phyloP scores from a whole-genome alignment of 2,888 invertebrate species.

The Dolichopus griseipennis region DNA sequence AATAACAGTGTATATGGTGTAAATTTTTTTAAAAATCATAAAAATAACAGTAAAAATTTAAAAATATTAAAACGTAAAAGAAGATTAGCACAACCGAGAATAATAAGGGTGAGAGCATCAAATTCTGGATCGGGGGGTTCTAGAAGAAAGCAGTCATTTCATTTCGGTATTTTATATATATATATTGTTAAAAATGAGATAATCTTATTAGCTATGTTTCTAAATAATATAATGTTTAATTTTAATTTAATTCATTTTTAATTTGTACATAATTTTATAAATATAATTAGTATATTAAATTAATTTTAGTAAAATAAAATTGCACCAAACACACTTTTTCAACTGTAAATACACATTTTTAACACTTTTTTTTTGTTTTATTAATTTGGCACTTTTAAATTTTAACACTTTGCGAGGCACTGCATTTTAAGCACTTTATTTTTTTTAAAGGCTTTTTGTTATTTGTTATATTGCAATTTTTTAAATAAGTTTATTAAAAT shows the following conservation, averaged over 20 bases:
- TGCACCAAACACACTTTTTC: neutral
- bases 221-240: neutral
- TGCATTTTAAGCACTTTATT: too few species aligned
- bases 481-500: too few species aligned
- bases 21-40: neutral
- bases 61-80: constrained; percentile 35
- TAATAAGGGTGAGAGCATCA: constrained; percentile 52
- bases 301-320: neutral
- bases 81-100: constrained; percentile 48
- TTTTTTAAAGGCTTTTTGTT: too few species aligned
- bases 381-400: too few species aligned
- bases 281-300: too few species aligned
- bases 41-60: constrained; percentile 10
- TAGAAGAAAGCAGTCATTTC: constrained; percentile 39
- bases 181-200: too few species aligned
- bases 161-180: constrained; percentile 58
- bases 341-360: too few species aligned
- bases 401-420: too few species aligned
- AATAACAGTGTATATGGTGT: constrained; percentile 19
- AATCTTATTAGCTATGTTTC: constrained; percentile 16
- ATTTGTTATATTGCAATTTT: too few species aligned
- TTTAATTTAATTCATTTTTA: neutral
- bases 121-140: constrained; percentile 32
- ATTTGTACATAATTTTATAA: neutral
- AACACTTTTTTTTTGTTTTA: too few species aligned